phyloP scores from a whole-genome alignment of 2,113 vertebrate species.

The Pseudorhombus dupliciocellatus region DNA sequence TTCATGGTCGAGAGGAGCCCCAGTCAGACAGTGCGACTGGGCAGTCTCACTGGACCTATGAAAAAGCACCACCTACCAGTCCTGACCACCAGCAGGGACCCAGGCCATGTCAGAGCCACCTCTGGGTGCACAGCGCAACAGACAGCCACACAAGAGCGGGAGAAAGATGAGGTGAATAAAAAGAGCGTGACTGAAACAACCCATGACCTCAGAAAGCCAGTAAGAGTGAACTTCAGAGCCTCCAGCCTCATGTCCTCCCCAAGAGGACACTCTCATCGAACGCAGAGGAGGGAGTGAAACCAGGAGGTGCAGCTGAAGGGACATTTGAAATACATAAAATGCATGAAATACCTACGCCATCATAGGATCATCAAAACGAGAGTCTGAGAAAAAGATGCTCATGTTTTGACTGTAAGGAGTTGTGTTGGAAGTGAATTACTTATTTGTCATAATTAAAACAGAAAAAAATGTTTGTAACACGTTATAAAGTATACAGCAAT shows the following conservation, averaged over 20 bases:
- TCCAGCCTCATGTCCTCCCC: constrained; percentile 55
- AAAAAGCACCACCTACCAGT: constrained; percentile 65
- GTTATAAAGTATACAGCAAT: no score
- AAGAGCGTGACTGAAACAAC: constrained; percentile 8
- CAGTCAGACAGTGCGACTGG: constrained; percentile 68
- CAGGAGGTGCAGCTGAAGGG: background rate
- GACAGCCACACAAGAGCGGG: background rate
- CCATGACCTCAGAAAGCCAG: constrained; percentile 47
- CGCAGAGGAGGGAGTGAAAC: constrained; percentile 58
- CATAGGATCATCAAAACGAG: no score
- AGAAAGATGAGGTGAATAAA: constrained; percentile 16
- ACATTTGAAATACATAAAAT: background rate
- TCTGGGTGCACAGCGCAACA: constrained; percentile 8
- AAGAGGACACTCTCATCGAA: constrained; percentile 13
- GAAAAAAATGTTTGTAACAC: no score
- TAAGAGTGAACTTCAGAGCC: constrained; percentile 64
- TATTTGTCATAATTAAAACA: no score
- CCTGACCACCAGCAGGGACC: constrained; percentile 29
- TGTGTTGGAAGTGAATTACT: no score
- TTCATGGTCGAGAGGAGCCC: constrained; percentile 64
- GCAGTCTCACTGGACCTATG: constrained; percentile 50
- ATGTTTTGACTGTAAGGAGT: no score
- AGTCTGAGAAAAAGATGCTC: no score
- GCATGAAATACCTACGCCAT: no score
- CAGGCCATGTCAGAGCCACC: background rate